Conservation (phyloP, 37 sponge, comb jelly and placozoan genomes). For the Ianthella basta region DNA sequence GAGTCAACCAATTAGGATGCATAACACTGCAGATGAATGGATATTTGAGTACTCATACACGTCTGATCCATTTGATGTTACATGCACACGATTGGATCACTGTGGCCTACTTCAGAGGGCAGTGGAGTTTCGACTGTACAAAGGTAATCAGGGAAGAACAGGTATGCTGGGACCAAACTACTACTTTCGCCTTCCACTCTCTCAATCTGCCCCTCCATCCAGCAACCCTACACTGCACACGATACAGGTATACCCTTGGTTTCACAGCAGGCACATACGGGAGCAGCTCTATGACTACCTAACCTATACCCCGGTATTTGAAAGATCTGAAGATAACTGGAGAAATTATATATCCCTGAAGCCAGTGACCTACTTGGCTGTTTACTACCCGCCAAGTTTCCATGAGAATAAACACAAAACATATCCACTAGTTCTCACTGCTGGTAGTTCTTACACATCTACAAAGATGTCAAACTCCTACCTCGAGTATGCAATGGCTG, state of each 20-base stretch:
- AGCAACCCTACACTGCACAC: not conserved
- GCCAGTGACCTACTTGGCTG: not conserved
- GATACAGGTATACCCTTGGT: slow-evolving; percentile 69
- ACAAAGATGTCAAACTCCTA: not conserved
- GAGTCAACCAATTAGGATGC: slow-evolving; percentile 51
- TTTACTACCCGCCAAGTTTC: slow-evolving; percentile 72
- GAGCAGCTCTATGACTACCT: not conserved
- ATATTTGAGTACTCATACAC: slow-evolving; percentile 40
- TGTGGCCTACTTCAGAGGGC: slow-evolving; percentile 58
- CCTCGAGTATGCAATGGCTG: slow-evolving; percentile 48
- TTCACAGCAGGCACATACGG: slow-evolving; percentile 22
- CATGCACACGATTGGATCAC: slow-evolving; percentile 36
- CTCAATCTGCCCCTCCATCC: not conserved
- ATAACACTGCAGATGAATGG: slow-evolving; percentile 49
- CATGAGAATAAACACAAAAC: slow-evolving; percentile 37
- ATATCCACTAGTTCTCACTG: slow-evolving; percentile 58
- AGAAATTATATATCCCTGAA: too few relatives aligned
- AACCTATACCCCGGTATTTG: not conserved
- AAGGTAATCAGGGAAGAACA: slow-evolving; percentile 20
- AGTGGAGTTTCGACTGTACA: slow-evolving; percentile 70
- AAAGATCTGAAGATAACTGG: not conserved
- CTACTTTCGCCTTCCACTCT: not conserved
- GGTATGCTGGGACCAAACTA: slow-evolving; percentile 18
- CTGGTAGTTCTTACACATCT: not conserved
- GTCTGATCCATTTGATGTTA: slow-evolving; percentile 37